Evolutionary conservation across 2,888 invertebrate species (phyloP).

Genomic region (Oligia fasciuncula): DNA sequence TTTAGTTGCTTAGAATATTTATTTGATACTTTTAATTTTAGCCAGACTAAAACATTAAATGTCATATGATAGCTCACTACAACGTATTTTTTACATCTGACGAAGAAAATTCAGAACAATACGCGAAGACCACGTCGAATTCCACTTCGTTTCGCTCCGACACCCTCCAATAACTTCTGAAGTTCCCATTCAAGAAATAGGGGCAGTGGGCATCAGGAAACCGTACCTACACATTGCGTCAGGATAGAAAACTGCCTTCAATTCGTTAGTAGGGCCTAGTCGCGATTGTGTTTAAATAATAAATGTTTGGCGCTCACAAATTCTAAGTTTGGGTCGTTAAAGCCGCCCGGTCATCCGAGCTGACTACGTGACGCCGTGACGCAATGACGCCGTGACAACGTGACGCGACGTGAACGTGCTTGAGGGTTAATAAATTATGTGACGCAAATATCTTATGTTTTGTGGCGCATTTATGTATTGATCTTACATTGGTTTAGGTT

Average conservation of each 20-base stretch:
- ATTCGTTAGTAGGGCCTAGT: slow-evolving; percentile 60
- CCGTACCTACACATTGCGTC: slow-evolving; percentile 1
- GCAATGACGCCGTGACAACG: slow-evolving; percentile 50
- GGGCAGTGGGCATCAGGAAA: slow-evolving; percentile 8
- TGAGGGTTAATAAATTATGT: slow-evolving; percentile 65
- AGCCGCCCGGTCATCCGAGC: slow-evolving; percentile 68
- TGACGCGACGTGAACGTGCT: slow-evolving; percentile 29
- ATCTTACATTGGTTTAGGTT: slow-evolving; percentile 13
- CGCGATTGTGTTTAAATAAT: slow-evolving; percentile 76
- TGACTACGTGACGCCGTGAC: slow-evolving; percentile 64
- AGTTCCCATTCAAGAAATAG: slow-evolving; percentile 15
- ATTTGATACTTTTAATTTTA: no score
- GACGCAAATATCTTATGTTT: slow-evolving; percentile 52
- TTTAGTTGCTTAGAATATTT: not conserved
- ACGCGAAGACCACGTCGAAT: not conserved
- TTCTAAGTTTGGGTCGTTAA: slow-evolving; percentile 77
- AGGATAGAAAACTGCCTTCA: slow-evolving; percentile 43
- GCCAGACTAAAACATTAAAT: not conserved
- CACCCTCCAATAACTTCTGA: slow-evolving; percentile 22
- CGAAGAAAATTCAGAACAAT: not conserved
- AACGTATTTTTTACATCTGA: not conserved
- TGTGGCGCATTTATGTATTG: slow-evolving; percentile 15
- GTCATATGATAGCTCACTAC: not conserved
- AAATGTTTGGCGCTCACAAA: slow-evolving; percentile 73
- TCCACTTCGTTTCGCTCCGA: not conserved